Evolutionary conservation across 1,140 invertebrate genomes (phyloP).

Genomic region (Lutraria rhynchaena): DNA sequence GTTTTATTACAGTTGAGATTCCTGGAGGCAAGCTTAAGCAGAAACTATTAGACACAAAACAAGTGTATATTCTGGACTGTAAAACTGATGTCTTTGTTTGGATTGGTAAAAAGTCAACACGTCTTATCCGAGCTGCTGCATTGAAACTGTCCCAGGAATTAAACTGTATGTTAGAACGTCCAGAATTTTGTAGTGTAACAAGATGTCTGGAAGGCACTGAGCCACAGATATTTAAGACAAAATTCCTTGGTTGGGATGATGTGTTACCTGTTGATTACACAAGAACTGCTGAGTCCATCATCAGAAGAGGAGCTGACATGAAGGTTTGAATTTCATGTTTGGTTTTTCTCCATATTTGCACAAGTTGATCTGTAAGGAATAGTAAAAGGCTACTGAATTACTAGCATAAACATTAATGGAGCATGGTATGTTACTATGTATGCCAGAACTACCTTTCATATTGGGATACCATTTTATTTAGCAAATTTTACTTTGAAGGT

Average conservation of each 20-base stretch:
- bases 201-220: conserved; percentile 88
- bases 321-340: too few relatives aligned
- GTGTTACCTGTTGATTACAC: conserved; percentile 99
- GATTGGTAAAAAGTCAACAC: conserved; percentile 99
- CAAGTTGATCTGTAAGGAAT: too few relatives aligned
- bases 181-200: conserved; percentile 93
- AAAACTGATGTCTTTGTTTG: conserved; percentile 98
- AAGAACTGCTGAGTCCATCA: conserved; percentile 97
- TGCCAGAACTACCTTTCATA: too few relatives aligned
- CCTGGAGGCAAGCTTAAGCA: conserved; percentile 87
- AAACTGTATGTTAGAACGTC: conserved; percentile 94
- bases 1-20: conserved; percentile 86
- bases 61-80: conserved; percentile 99
- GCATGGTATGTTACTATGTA: too few relatives aligned
- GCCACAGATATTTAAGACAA: conserved; percentile 96
- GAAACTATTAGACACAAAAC: conserved; percentile 91
- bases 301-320: conserved; percentile 97
- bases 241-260: conserved; percentile 99
- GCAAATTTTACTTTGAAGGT: too few relatives aligned
- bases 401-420: too few relatives aligned
- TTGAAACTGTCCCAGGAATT: conserved; percentile 97
- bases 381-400: too few relatives aligned
- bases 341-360: too few relatives aligned
- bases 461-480: too few relatives aligned
- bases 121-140: conserved; percentile 97